phyloP scores from a whole-genome alignment of 2,797 vertebrate genomes.

The Odontamblyopus lacepedii region DNA sequence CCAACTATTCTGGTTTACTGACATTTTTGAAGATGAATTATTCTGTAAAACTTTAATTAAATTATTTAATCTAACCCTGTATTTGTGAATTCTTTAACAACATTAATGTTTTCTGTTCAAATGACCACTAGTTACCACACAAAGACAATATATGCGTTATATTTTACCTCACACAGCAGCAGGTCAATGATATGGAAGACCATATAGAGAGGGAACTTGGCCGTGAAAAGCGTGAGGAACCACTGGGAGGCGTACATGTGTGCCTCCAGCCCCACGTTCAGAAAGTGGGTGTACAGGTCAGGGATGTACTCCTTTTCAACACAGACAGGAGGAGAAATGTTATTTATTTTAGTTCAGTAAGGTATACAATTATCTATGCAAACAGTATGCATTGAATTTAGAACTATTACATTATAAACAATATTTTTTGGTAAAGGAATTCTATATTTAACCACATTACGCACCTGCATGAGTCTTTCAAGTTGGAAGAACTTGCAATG shows the following conservation, averaged over 20 bases:
- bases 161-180: conserved; percentile 88
- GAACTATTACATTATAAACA: not conserved
- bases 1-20: too few relatives aligned
- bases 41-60: not conserved
- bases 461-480: conserved; percentile 98
- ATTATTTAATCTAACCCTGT: not conserved
- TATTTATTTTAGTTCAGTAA: not conserved
- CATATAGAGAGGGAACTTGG: conserved; percentile 99
- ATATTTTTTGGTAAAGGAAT: not conserved
- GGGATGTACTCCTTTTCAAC: conserved; percentile 90
- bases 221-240: conserved; percentile 99
- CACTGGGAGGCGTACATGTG: conserved; percentile 99
- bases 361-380: not conserved
- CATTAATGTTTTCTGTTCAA: not conserved
- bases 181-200: conserved; percentile 99
- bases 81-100: not conserved
- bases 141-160: not conserved
- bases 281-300: conserved; percentile 95
- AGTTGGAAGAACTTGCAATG: conserved; percentile 99
- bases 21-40: too few relatives aligned
- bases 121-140: too few relatives aligned
- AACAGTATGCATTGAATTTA: not conserved
- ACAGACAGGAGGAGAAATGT: conserved; percentile 7
- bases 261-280: conserved; percentile 95
- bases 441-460: conserved; percentile 9